Conservation (phyloP, 2,797 vertebrate species). For the Galago senegalensis region DNA sequence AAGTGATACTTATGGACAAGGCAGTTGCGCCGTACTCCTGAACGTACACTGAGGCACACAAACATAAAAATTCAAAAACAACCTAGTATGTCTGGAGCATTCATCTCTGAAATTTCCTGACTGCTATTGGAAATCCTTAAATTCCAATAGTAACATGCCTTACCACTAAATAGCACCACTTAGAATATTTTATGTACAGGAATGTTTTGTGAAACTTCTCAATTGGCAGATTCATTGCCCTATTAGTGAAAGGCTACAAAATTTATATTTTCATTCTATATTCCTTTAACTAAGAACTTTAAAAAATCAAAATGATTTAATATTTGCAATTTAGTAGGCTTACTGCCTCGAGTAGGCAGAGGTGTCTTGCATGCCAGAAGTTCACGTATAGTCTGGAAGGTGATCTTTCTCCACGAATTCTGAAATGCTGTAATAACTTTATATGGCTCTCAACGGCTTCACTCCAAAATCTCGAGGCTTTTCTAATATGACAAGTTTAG, state of each 20-base stretch:
- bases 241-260: constrained; percentile 75
- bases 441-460: constrained; percentile 79
- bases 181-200: constrained; percentile 39
- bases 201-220: constrained; percentile 79
- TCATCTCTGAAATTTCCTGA: neutral
- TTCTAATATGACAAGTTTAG: constrained; percentile 82
- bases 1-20: neutral
- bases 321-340: constrained; percentile 55
- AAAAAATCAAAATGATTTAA: constrained; percentile 83
- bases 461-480: constrained; percentile 74
- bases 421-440: constrained; percentile 85
- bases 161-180: constrained; percentile 68
- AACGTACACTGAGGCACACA: neutral
- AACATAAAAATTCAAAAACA: neutral
- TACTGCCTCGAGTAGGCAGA: constrained; percentile 64
- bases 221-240: constrained; percentile 74
- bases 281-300: constrained; percentile 75
- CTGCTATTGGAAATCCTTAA: neutral
- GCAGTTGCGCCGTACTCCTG: neutral
- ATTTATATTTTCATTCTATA: constrained; percentile 79
- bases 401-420: constrained; percentile 83
- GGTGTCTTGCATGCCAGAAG: constrained; percentile 12
- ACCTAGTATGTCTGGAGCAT: neutral
- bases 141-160: constrained; percentile 49
- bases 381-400: constrained; percentile 78